Conservation (phyloP, 2,888 invertebrate species). For the Chloroclysta siterata region DNA sequence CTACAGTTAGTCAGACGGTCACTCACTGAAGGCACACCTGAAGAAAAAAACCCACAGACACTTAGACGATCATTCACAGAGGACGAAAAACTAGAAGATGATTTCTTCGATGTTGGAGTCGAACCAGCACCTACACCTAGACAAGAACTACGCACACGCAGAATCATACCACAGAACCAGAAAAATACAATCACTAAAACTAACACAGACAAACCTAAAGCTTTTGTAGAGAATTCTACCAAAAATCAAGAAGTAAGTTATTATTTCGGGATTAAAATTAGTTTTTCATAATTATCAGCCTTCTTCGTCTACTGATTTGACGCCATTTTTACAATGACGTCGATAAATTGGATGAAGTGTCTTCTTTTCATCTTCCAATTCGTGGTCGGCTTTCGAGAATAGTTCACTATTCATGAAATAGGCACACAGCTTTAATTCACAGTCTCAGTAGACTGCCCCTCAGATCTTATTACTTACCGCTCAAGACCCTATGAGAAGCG, state of each 20-base stretch:
- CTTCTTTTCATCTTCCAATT: too few relatives aligned
- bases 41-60: conserved; percentile 14
- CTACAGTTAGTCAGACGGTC: conserved; percentile 18
- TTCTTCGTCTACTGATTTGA: too few relatives aligned
- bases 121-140: conserved; percentile 47
- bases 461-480: too few relatives aligned
- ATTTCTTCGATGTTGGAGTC: conserved; percentile 62
- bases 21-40: conserved; percentile 9
- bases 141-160: conserved; percentile 48
- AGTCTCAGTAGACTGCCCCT: too few relatives aligned
- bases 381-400: too few relatives aligned
- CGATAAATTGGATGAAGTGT: too few relatives aligned
- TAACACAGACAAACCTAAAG: conserved; percentile 50
- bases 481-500: too few relatives aligned
- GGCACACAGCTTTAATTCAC: too few relatives aligned
- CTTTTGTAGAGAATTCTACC: conserved; percentile 38
- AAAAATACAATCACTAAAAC: conserved; percentile 45
- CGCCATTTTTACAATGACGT: too few relatives aligned
- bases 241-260: conserved; percentile 20
- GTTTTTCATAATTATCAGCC: too few relatives aligned
- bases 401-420: too few relatives aligned
- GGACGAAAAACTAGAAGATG: conserved; percentile 57
- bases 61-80: conserved; percentile 24
- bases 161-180: conserved; percentile 53
- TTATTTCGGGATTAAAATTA: background rate